Conservation (phyloP, 1,140 invertebrate species). For the Centruroides vittatus region DNA sequence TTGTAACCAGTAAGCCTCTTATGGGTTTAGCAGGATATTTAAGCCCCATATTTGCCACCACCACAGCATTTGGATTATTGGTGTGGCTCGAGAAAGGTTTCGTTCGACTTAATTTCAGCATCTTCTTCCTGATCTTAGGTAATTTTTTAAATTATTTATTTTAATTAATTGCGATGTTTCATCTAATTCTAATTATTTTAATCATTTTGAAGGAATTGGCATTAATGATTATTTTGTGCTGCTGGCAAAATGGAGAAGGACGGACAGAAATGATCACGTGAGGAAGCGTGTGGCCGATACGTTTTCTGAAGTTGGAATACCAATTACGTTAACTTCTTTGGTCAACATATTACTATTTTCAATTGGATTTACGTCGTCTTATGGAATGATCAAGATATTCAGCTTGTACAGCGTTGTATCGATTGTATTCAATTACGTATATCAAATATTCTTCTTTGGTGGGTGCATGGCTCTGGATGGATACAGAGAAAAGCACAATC, state of each 20-base stretch:
- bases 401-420: conserved; percentile 88
- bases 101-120: too few relatives aligned
- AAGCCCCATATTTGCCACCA: too few relatives aligned
- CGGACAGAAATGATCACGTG: conserved; percentile 58
- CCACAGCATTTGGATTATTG: too few relatives aligned
- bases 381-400: conserved; percentile 87
- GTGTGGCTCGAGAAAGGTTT: too few relatives aligned
- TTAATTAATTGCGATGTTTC: too few relatives aligned
- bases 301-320: conserved; percentile 88
- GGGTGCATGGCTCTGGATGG: conserved; percentile 79
- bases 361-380: conserved; percentile 86
- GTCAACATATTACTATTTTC: conserved; percentile 93
- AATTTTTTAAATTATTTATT: too few relatives aligned
- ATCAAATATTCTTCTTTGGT: conserved; percentile 87
- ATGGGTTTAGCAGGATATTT: too few relatives aligned
- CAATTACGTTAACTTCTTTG: conserved; percentile 92
- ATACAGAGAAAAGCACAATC: conserved; percentile 65
- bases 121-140: too few relatives aligned
- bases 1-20: too few relatives aligned
- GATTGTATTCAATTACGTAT: conserved; percentile 80
- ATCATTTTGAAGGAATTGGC: conserved; percentile 58
- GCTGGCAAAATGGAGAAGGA: conserved; percentile 79
- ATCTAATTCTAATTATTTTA: too few relatives aligned
- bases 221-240: conserved; percentile 96
- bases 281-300: conserved; percentile 70